Evolutionary conservation across 2,888 invertebrate genomes (phyloP), one percentile per base, ranked within the genome.

Genomic region (Amiota minor): DNA sequence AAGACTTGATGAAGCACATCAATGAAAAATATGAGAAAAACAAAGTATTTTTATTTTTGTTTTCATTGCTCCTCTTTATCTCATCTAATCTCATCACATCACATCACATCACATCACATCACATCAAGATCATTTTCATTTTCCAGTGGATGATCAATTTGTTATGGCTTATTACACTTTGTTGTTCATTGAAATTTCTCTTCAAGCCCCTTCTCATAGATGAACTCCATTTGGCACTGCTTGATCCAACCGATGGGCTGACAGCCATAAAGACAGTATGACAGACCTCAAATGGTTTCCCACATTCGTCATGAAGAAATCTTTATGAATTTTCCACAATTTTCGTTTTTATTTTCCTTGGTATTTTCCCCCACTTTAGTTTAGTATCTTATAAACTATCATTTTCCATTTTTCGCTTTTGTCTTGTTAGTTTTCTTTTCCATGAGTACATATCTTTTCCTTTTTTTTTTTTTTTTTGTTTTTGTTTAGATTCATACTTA

Each of bases 291-390:
- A 71, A 62, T 65, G 65, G 78, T 78, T 81, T 81, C 81, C 83
- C 81, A 81, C 81, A 83, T 81, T 81, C 81, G 81, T 81, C 78
- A 79, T 47, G 47, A 47, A 65, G 14, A 35, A 35, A 35, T 59
- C 59, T 59, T 74, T 55, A 35, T 35, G 35, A 35, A 4, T 35
- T 35, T 35, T 35, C 35, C 2, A 35, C 2, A 35, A 35, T 35
- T 35, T 6, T 35, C 35, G 2, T 35, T 35, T 47, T 2, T 45
- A 9, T 45, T 9, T 64, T 35, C 45, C 10, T 46, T 65, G n/a
- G 18, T 59, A 20, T 65, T 65, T 18, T 47, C 9, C 4, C 18
- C 47, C 18, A 47, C 18, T 8, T 18, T 2, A 35, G n/a, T 35
- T 35, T 35, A 35, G 35, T 35, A 8, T 35, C 35, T n/a, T 62